Evolutionary conservation across 2,888 invertebrate species (phyloP).

Genomic region (Drosophila quasianomalipes): DNA sequence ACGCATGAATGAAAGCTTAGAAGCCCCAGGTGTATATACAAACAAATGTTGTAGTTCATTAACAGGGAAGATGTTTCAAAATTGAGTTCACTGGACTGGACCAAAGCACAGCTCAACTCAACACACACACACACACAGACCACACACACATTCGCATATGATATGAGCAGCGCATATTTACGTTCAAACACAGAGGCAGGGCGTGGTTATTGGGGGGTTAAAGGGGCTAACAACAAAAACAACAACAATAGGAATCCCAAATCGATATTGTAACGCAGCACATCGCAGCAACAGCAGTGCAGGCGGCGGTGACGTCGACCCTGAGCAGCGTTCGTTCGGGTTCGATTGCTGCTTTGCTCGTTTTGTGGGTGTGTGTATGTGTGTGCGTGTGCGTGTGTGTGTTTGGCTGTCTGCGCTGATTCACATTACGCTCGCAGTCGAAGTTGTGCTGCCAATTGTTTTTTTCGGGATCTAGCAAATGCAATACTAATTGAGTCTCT

Average conservation of each 20-base stretch:
- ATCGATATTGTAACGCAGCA: constrained; percentile 56
- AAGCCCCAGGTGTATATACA: constrained; percentile 17
- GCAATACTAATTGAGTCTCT: constrained; percentile 35
- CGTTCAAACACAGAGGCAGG: constrained; percentile 33
- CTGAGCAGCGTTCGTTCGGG: constrained; percentile 51
- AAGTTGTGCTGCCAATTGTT: not conserved
- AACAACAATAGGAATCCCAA: constrained; percentile 28
- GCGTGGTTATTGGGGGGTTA: constrained; percentile 39
- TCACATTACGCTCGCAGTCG: not conserved
- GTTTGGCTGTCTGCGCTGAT: constrained; percentile 12
- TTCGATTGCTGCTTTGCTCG: constrained; percentile 37
- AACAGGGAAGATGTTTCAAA: constrained; percentile 47
- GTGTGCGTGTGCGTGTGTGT: constrained; percentile 4
- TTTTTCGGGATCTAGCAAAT: constrained; percentile 2
- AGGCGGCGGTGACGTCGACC: constrained; percentile 42
- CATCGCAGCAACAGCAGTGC: constrained; percentile 20
- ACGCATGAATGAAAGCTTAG: constrained; percentile 7
- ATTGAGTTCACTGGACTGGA: constrained; percentile 66
- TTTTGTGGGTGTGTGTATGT: constrained; percentile 12
- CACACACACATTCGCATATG: constrained; percentile 8
- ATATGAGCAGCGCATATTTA: constrained; percentile 39
- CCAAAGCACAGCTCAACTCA: constrained; percentile 31
- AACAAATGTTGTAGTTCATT: constrained; percentile 40
- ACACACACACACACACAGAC: constrained; percentile 1
- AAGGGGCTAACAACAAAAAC: constrained; percentile 7